Percentiles rank a stretch among this genome's conserved stretches.
Evolutionary conservation across 2,888 invertebrate genomes (phyloP).

Genomic region (Drosophila acutilabella): DNA sequence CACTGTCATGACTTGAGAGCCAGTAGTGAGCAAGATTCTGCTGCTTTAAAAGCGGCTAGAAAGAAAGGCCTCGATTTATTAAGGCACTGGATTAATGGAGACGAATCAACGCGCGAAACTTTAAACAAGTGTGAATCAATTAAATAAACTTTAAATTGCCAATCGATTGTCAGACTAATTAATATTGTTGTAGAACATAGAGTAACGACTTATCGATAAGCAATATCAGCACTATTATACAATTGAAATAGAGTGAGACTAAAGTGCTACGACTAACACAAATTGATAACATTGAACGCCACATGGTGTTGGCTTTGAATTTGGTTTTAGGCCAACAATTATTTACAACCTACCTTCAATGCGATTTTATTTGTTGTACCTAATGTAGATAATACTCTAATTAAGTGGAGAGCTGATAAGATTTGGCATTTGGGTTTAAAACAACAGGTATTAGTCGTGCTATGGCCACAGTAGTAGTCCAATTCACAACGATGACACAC

Average conservation of each 20-base stretch:
- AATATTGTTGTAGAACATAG: constrained; percentile 22
- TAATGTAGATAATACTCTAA: constrained; percentile 42
- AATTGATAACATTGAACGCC: constrained; percentile 47
- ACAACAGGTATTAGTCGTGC: constrained; percentile 23
- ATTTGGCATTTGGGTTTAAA: constrained; percentile 17
- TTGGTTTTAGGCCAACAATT: constrained; percentile 26
- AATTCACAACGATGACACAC: constrained; percentile 52
- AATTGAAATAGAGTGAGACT: constrained; percentile 18
- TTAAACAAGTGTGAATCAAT: constrained; percentile 7
- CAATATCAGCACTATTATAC: constrained; percentile 13
- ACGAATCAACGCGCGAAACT: neutral
- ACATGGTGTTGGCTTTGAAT: constrained; percentile 22
- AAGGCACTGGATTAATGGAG: constrained; percentile 28
- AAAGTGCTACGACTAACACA: constrained; percentile 8
- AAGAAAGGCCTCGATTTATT: constrained; percentile 30
- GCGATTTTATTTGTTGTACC: constrained; percentile 21
- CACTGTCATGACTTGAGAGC: constrained; percentile 38
- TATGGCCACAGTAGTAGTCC: constrained; percentile 40
- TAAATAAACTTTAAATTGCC: constrained; percentile 3
- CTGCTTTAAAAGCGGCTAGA: constrained; percentile 27
- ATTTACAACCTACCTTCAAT: constrained; percentile 37
- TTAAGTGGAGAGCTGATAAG: constrained; percentile 33
- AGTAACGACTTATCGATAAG: constrained; percentile 12
- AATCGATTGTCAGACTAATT: constrained; percentile 21
- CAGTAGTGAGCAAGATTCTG: constrained; percentile 23